Evolutionary conservation across 2,113 vertebrate genomes (phyloP).

Genomic region (Mobula birostris): DNA sequence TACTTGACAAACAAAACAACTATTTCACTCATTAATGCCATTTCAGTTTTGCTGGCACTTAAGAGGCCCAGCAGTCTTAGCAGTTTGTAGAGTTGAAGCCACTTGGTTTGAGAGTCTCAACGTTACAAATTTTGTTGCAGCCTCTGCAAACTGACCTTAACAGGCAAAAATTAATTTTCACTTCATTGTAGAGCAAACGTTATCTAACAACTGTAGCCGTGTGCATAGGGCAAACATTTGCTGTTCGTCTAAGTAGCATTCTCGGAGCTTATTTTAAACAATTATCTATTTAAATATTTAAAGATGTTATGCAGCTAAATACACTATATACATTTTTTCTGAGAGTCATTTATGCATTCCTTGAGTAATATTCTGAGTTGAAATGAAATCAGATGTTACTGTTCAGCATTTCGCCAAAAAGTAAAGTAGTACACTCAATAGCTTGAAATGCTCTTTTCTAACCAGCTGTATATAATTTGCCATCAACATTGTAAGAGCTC

Average conservation of each 20-base stretch:
- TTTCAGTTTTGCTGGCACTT: background rate
- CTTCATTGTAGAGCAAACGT: background rate
- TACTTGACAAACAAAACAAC: background rate
- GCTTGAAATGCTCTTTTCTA: background rate
- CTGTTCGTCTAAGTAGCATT: background rate
- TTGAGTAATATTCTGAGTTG: background rate
- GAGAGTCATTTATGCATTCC: background rate
- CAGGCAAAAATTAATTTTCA: background rate
- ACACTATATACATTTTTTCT: background rate
- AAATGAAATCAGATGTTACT: background rate
- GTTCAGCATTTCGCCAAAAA: background rate
- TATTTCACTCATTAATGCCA: background rate
- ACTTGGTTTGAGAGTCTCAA: background rate
- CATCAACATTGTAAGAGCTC: background rate
- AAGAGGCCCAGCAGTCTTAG: background rate
- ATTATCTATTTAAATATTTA: constrained; percentile 25
- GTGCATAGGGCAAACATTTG: constrained; percentile 6
- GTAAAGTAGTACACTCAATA: background rate
- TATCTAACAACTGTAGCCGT: background rate
- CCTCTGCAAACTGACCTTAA: background rate
- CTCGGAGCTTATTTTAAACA: background rate
- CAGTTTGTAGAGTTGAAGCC: background rate
- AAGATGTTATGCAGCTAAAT: background rate
- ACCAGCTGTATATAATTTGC: background rate
- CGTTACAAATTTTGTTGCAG: background rate